These are phyloP conservation scores for Araneus ventricosus DNA, from an alignment of 1,140 invertebrate genomes.

Conservation along the genomic window DNA sequence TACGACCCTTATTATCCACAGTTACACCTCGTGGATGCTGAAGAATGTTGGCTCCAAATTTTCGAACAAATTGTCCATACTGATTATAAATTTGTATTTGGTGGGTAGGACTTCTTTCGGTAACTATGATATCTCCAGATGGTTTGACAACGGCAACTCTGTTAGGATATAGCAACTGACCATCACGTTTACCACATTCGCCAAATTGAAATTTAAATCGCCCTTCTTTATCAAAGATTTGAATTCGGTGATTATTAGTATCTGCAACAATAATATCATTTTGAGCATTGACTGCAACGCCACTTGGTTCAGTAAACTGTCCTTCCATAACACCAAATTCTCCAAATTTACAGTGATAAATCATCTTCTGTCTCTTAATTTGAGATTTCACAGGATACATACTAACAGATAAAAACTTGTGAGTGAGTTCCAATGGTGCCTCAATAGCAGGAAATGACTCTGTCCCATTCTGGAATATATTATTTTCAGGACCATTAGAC, in stretches of 20 bases:
- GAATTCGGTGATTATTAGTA: slow-evolving; percentile 99
- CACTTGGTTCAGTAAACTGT: slow-evolving; percentile 99
- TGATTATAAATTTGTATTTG: slow-evolving; percentile 99
- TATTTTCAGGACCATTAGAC: slow-evolving; percentile 90
- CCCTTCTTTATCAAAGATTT: slow-evolving; percentile 99
- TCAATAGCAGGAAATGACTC: slow-evolving; percentile 41
- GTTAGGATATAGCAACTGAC: slow-evolving; percentile 98
- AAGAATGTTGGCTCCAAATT: slow-evolving; percentile 98
- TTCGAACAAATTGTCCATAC: slow-evolving; percentile 98
- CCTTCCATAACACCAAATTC: slow-evolving; percentile 99
- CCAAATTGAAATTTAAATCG: slow-evolving; percentile 99
- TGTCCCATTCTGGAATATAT: slow-evolving; percentile 86
- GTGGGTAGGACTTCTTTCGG: slow-evolving; percentile 96
- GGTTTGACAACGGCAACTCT: slow-evolving; percentile 97
- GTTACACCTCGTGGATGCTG: slow-evolving; percentile 98
- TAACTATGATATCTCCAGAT: slow-evolving; percentile 99
- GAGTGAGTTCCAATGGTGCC: slow-evolving; percentile 78
- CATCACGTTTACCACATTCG: slow-evolving; percentile 95
- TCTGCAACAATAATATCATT: slow-evolving; percentile 99
- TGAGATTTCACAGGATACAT: slow-evolving; percentile 96
- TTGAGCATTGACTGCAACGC: slow-evolving; percentile 98
- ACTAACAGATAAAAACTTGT: slow-evolving; percentile 91
- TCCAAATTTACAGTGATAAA: slow-evolving; percentile 99
- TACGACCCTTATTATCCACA: slow-evolving; percentile 97
- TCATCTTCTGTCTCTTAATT: slow-evolving; percentile 99